Evolutionary conservation across 2,888 invertebrate genomes (phyloP).

Genomic region (Calameuta filiformis): DNA sequence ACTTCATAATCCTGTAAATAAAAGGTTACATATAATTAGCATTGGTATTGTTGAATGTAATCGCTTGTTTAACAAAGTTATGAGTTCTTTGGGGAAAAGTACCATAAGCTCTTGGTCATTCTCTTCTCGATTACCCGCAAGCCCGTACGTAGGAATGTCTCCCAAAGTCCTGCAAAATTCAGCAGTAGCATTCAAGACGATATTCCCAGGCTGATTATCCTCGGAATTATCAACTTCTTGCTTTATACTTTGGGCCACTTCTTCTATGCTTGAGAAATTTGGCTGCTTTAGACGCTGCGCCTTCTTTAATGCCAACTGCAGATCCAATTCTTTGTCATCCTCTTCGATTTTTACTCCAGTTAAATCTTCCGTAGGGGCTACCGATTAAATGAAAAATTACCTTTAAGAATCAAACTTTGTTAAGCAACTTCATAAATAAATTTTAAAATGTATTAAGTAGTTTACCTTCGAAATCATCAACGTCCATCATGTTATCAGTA

Average conservation of each 20-base stretch:
- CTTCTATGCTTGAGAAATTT: constrained; percentile 69
- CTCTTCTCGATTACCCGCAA: constrained; percentile 89
- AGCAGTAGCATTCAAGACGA: constrained; percentile 91
- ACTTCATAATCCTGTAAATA: constrained; percentile 65
- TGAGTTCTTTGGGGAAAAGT: constrained; percentile 22
- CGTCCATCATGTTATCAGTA: constrained; percentile 69
- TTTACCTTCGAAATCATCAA: constrained; percentile 75
- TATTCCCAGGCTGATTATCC: constrained; percentile 67
- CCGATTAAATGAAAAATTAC: constrained; percentile 31
- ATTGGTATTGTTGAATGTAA: background rate
- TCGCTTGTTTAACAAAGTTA: background rate
- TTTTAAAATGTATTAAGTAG: background rate
- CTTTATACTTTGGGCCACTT: constrained; percentile 72
- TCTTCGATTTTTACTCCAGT: constrained; percentile 74
- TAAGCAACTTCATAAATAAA: background rate
- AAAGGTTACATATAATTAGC: background rate
- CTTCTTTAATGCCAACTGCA: constrained; percentile 76
- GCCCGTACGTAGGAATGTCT: constrained; percentile 94
- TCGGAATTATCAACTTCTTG: constrained; percentile 54
- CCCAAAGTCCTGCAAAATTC: constrained; percentile 97
- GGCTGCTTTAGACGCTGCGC: constrained; percentile 76
- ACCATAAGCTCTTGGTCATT: constrained; percentile 77
- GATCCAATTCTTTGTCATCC: constrained; percentile 78
- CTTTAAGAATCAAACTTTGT: constrained; percentile 1
- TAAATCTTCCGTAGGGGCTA: constrained; percentile 54